Evolutionary conservation across 2,888 invertebrate genomes (phyloP).

Genomic region (Apodemia hepburni): DNA sequence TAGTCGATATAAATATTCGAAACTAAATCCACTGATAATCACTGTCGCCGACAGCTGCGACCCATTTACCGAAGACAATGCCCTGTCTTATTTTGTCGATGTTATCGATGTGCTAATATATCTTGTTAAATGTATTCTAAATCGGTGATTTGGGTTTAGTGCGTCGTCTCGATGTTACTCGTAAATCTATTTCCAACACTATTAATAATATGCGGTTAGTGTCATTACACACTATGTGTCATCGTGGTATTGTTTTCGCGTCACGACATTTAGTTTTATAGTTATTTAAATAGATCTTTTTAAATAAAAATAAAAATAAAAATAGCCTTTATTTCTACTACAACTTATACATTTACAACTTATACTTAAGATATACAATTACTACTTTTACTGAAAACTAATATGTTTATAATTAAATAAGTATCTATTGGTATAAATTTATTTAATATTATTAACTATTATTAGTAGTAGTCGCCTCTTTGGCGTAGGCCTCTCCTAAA

Average conservation of each 20-base stretch:
- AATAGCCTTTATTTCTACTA: no score
- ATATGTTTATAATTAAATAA: no score
- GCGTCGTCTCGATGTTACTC: neutral
- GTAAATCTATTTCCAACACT: neutral
- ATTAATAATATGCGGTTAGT: neutral
- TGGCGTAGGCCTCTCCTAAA: no score
- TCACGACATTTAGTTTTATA: neutral
- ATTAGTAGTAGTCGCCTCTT: no score
- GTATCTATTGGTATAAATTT: no score
- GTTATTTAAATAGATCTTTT: no score
- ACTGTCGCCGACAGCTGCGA: constrained; percentile 8
- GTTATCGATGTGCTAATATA: constrained; percentile 1
- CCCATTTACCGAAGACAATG: constrained; percentile 10
- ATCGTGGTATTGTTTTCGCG: neutral
- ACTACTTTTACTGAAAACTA: no score
- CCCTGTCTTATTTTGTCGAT: constrained; percentile 4
- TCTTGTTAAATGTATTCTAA: constrained; percentile 2
- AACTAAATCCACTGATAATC: constrained; percentile 7
- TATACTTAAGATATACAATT: no score
- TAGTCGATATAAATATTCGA: neutral
- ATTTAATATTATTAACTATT: no score
- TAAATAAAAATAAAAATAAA: no score
- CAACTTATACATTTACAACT: no score
- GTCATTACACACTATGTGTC: neutral
- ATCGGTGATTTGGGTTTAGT: neutral